Base-by-base conservation (phyloP, 2,113 vertebrate species). In the Oryzias woworae region DNA sequence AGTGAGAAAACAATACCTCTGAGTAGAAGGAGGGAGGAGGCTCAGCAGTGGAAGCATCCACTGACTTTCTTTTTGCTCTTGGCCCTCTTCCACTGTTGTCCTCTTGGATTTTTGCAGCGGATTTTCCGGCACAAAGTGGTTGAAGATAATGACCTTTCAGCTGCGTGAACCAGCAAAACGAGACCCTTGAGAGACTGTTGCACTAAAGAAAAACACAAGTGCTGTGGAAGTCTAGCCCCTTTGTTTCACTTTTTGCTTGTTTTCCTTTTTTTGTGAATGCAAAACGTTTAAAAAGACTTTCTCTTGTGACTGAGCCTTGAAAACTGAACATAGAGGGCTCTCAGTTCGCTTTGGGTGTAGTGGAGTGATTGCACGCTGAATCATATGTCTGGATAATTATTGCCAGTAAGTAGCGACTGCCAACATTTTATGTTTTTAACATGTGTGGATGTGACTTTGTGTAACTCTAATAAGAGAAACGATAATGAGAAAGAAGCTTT, bases 41-140 rank as follows among this genome's bases (percentile, higher is more conserved):
- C 76, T 73, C 75, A 28, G 60, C 56, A 44, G 65, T 78, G 76
- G 81, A 76, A 78, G 63, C 60, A 46, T 57, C 49, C 41, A 5
- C 42, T 52, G 69, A 53, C 62, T 82, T 87, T 66, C 81, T 31
- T 71, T 82, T 61, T 74, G 61, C 73, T 64, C 82, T 87, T 91
- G 90, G 90, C 89, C 50, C 2, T 54, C 52, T 42, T 88, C 88
- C 90, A 88, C 81, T 87, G 83, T 91, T 90, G 89, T 89, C 80
- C 72, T 79, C n/a, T 2, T 18, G 2, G 26, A n/a, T 81, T 88
- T 88, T 81, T 80, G 72, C 61, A 36, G 86, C 71, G 77, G 71
- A 70, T 79, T 85, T 88, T 79, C 80, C 86, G 72, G 75, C 71
- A 66, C 74, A 52, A 65, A 70, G 26, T 14, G 51, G 17, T 59